These are phyloP conservation scores for Nettapus auritus DNA, from an alignment of 2,113 vertebrate species.

Conservation along the genomic window DNA sequence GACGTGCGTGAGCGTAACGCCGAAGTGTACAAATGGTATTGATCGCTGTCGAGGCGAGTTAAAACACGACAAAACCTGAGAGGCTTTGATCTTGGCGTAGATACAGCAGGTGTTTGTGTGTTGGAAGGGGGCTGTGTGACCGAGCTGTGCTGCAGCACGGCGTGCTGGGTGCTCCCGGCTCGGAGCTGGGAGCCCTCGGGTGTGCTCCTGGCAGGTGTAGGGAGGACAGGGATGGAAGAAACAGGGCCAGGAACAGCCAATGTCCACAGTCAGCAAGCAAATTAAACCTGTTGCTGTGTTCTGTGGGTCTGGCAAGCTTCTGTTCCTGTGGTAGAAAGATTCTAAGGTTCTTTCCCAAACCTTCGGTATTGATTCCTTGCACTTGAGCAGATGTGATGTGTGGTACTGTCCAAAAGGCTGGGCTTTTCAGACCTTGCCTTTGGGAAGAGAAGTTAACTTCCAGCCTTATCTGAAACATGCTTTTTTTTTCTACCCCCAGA, in stretches of 20 bases:
- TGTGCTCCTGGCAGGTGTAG: neutral
- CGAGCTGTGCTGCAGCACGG: neutral
- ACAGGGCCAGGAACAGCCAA: neutral
- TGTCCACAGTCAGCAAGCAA: neutral
- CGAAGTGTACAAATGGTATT: accelerated
- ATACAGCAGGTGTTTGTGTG: neutral
- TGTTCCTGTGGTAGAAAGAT: neutral
- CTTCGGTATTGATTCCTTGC: neutral
- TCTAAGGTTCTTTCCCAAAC: neutral
- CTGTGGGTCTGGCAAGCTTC: neutral
- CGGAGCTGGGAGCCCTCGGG: neutral
- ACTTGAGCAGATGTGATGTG: accelerated
- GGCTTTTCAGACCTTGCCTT: neutral
- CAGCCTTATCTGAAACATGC: neutral
- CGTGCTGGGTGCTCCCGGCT: too few relatives aligned
- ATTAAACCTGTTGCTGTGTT: accelerated
- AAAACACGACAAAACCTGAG: neutral
- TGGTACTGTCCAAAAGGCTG: neutral
- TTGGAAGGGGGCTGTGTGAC: neutral
- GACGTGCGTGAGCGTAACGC: accelerated
- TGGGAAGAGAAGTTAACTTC: neutral
- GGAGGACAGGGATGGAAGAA: neutral
- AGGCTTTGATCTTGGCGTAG: neutral
- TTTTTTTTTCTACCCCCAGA: neutral
- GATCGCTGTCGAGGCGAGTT: neutral